Conservation (phyloP, 2,113 vertebrate genomes). For the Turdus rufiventris region DNA sequence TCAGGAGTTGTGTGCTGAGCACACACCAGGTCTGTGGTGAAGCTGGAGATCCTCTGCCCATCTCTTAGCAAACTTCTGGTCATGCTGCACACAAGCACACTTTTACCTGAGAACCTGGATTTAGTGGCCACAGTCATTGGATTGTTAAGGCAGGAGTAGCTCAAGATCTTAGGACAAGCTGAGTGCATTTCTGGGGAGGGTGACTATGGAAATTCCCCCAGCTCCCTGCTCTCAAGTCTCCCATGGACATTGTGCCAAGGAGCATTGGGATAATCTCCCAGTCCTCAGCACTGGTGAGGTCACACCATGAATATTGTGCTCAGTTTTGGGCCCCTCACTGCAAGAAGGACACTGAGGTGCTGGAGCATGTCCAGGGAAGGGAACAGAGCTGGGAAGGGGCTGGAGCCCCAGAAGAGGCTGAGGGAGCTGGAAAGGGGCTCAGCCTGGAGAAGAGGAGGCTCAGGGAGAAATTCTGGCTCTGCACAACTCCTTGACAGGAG, state of each 20-base stretch:
- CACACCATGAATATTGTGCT: not conserved
- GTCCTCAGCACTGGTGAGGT: not conserved
- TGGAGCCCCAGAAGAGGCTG: not conserved
- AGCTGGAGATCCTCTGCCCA: not conserved
- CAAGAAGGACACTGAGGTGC: not conserved
- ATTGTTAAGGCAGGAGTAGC: not conserved
- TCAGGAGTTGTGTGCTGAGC: not conserved
- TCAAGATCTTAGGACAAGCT: not conserved
- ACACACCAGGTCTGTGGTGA: not conserved
- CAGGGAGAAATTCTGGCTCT: not conserved
- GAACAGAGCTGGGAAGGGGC: accelerated
- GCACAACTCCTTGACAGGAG: not conserved
- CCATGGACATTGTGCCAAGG: not conserved
- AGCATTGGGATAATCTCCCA: not conserved
- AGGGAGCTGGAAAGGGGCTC: not conserved
- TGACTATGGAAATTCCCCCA: not conserved
- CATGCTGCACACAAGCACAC: not conserved
- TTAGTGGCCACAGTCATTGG: not conserved
- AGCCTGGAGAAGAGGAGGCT: not conserved
- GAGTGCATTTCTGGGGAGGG: not conserved
- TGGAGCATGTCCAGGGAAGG: not conserved
- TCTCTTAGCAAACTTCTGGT: not conserved
- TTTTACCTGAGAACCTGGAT: not conserved
- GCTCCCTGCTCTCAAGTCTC: not conserved
- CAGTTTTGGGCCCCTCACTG: not conserved